These are phyloP conservation scores for Agonopterix alstromeriana DNA, from an alignment of 2,888 invertebrate species.

Conservation along the genomic window DNA sequence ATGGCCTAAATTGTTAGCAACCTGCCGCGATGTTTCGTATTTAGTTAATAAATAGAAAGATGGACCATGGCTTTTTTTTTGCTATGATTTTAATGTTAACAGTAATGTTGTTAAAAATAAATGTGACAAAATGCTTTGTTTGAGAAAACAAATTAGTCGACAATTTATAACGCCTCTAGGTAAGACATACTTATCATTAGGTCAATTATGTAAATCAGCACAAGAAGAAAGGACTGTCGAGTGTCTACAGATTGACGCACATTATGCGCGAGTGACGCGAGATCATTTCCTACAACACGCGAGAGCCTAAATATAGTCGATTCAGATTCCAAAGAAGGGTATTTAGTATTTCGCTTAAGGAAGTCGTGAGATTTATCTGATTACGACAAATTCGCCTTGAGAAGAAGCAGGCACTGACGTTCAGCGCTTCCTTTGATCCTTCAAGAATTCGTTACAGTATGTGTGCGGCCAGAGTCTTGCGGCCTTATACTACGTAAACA, in stretches of 20 bases:
- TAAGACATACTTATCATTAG: background rate
- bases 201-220: background rate
- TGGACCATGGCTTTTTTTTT: no score
- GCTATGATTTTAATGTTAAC: no score
- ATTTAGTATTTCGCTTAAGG: conserved; percentile 37
- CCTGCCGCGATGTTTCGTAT: no score
- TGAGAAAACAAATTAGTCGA: no score
- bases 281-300: conserved; percentile 8
- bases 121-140: no score
- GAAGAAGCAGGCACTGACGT: conserved; percentile 48
- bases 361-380: conserved; percentile 54
- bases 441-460: conserved; percentile 34
- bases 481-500: conserved; percentile 37
- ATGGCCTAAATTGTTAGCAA: no score
- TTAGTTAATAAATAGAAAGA: no score
- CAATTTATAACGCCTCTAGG: no score
- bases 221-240: conserved; percentile 3
- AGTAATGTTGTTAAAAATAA: no score
- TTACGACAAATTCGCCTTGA: conserved; percentile 52
- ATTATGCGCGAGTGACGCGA: conserved; percentile 6
- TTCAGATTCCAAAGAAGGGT: conserved; percentile 30
- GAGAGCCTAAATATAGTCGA: conserved; percentile 23
- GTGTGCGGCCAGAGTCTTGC: conserved; percentile 23
- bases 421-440: conserved; percentile 53
- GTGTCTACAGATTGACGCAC: conserved; percentile 9